These are phyloP conservation scores for Mormyrus lacerda DNA, from an alignment of 2,113 vertebrate species.

Conservation along the genomic window DNA sequence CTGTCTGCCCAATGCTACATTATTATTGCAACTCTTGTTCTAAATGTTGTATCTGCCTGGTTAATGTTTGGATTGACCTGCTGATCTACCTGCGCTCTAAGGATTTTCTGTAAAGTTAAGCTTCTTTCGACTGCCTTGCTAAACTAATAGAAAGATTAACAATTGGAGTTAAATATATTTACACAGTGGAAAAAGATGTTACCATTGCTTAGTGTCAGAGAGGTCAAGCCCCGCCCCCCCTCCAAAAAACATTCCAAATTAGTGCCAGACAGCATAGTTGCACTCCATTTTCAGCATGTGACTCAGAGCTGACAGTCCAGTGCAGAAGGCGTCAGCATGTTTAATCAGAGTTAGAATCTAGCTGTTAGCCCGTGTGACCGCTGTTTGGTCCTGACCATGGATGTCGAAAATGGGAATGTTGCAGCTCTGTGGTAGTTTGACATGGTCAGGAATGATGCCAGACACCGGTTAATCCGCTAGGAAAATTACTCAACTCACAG, in stretches of 20 bases:
- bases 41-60: not conserved
- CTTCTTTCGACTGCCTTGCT: not conserved
- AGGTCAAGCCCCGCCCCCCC: not conserved
- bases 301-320: not conserved
- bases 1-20: too few relatives aligned
- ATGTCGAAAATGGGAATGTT: not conserved
- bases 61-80: not conserved
- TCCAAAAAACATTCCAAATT: not conserved
- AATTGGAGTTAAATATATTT: not conserved
- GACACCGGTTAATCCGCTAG: not conserved
- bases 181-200: not conserved
- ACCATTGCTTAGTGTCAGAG: not conserved
- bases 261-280: not conserved
- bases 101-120: not conserved
- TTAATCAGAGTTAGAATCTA: not conserved
- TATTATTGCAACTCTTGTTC: not conserved
- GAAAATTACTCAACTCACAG: not conserved
- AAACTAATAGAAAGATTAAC: not conserved
- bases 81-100: not conserved
- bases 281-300: not conserved
- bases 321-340: not conserved
- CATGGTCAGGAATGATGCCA: not conserved
- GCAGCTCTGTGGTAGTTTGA: not conserved
- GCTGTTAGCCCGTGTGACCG: not conserved
- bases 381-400: not conserved